A percentile compares a stretch with the other conserved stretches of the same genome.
These are phyloP conservation scores for Parus major DNA, from an alignment of 2,113 vertebrate species.

Conservation along the genomic window DNA sequence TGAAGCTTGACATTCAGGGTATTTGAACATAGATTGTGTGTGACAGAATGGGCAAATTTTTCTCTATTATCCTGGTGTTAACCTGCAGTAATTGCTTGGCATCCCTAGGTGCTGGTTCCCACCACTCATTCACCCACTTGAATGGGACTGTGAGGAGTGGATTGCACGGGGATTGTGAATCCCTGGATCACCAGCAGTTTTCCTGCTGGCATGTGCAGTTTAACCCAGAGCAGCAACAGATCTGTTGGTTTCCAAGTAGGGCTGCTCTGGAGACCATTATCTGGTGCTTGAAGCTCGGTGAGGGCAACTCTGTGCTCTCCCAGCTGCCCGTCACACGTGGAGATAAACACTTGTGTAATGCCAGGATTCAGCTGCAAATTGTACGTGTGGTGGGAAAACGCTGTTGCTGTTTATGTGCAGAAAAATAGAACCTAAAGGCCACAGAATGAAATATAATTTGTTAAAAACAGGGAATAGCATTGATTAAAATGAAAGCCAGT, in stretches of 20 bases:
- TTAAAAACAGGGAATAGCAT: slow-evolving; percentile 61
- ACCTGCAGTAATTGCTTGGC: neutral
- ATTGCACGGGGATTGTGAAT: neutral
- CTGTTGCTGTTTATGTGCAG: slow-evolving; percentile 32
- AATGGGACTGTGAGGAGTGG: neutral
- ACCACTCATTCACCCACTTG: rapidly evolving
- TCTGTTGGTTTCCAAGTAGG: neutral
- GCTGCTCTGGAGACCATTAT: neutral
- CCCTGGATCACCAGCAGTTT: neutral
- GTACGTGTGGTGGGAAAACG: neutral
- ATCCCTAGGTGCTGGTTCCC: neutral
- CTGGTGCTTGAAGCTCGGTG: neutral
- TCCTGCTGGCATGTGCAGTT: neutral
- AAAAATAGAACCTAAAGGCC: slow-evolving; percentile 44
- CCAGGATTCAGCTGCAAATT: neutral
- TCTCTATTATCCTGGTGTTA: neutral
- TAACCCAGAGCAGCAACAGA: neutral
- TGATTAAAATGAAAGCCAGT: slow-evolving; percentile 62
- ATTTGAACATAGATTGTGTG: neutral
- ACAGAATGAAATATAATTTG: slow-evolving; percentile 65
- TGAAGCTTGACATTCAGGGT: neutral
- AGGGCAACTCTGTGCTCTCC: neutral
- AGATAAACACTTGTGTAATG: neutral
- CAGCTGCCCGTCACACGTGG: neutral
- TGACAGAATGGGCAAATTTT: neutral